Conservation (phyloP, 1,140 invertebrate genomes). For the Sycobia sp. region DNA sequence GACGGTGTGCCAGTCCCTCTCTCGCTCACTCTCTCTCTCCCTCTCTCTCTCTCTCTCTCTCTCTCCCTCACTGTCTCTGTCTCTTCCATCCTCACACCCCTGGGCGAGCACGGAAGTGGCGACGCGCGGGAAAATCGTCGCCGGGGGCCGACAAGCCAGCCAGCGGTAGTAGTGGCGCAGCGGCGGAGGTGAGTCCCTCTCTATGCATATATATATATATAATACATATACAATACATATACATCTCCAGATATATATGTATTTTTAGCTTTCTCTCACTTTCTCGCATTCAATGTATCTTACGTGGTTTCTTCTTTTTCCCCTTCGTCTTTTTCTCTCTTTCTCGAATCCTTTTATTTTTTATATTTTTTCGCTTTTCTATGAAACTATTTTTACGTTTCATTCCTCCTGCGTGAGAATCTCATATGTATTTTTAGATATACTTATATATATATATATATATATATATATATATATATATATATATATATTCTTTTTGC, state of each 20-base stretch:
- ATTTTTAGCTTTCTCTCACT: neutral
- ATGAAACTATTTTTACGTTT: neutral
- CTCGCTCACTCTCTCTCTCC: too few relatives aligned
- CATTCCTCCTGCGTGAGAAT: neutral
- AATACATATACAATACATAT: too few relatives aligned
- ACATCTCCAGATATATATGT: too few relatives aligned
- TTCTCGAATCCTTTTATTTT: neutral
- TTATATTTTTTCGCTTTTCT: neutral
- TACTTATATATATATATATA: too few relatives aligned
- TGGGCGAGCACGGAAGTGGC: constrained; percentile 45
- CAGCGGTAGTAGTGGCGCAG: constrained; percentile 61
- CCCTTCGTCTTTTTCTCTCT: neutral
- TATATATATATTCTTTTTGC: too few relatives aligned
- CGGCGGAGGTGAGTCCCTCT: constrained; percentile 53
- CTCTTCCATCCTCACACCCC: constrained; percentile 32
- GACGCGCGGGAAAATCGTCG: constrained; percentile 51
- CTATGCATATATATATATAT: too few relatives aligned
- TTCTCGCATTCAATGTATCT: constrained; percentile 21
- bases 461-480: too few relatives aligned
- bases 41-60: too few relatives aligned
- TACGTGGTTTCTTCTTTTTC: neutral
- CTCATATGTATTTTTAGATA: too few relatives aligned
- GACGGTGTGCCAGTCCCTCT: too few relatives aligned
- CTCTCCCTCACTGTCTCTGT: too few relatives aligned
- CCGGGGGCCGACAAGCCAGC: constrained; percentile 53